phyloP scores from a whole-genome alignment of 1,140 invertebrate species.

The Drosophila ananassae region DNA sequence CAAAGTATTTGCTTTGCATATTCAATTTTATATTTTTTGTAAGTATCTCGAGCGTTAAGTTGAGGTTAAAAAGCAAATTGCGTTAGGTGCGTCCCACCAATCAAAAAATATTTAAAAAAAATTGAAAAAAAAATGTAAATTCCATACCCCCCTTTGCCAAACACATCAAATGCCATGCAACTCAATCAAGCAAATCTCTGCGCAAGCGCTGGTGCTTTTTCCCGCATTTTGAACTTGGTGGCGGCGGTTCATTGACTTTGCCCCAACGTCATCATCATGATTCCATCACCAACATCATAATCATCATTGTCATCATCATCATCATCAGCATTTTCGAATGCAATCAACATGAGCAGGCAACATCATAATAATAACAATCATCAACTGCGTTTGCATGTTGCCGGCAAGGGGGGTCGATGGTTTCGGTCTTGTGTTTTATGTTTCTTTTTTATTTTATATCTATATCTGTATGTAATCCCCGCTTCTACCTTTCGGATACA shows the following conservation, averaged over 20 bases:
- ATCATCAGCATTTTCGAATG: constrained; percentile 55
- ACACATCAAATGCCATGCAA: constrained; percentile 48
- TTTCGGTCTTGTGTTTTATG: constrained; percentile 26
- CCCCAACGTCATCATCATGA: constrained; percentile 42
- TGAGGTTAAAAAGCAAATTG: constrained; percentile 8
- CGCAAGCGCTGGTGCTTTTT: constrained; percentile 72
- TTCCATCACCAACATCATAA: constrained; percentile 41
- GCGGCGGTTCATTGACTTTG: constrained; percentile 67
- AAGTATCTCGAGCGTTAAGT: constrained; percentile 84
- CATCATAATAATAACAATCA: constrained; percentile 72
- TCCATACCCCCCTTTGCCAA: constrained; percentile 1
- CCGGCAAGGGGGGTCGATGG: constrained; percentile 12
- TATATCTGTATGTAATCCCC: not conserved
- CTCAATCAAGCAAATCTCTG: constrained; percentile 80
- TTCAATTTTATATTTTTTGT: constrained; percentile 92
- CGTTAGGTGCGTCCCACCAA: constrained; percentile 18
- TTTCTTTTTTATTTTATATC: constrained; percentile 24
- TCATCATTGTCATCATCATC: constrained; percentile 25
- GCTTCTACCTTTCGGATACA: not conserved
- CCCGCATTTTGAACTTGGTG: constrained; percentile 32
- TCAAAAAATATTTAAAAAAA: not conserved
- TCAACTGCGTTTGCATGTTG: constrained; percentile 48
- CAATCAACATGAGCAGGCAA: constrained; percentile 71
- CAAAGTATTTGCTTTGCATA: constrained; percentile 90
- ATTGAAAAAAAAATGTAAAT: not conserved